A percentile compares a stretch with the other conserved stretches of the same genome.
Conservation (phyloP, 2,797 vertebrate species). For the Poecile montanus region DNA sequence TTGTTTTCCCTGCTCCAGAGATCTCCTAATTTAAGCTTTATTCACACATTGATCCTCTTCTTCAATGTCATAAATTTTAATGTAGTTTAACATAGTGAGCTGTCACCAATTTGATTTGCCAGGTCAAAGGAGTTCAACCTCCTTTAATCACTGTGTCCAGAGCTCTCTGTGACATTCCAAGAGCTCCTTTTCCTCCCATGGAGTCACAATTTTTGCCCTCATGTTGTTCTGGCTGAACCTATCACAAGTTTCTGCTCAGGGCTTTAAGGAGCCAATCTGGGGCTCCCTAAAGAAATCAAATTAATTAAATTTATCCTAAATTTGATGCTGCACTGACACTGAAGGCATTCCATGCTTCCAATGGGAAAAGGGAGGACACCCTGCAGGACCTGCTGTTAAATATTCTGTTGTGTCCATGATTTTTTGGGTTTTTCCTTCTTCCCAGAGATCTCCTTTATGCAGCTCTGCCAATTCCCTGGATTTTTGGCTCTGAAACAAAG, state of each 20-base stretch:
- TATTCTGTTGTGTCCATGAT: neutral
- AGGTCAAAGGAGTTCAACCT: constrained; percentile 62
- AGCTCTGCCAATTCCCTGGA: neutral
- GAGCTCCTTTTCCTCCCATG: neutral
- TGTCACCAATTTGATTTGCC: constrained; percentile 63
- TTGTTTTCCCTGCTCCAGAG: neutral
- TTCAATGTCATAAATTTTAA: constrained; percentile 67
- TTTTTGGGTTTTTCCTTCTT: neutral
- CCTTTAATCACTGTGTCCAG: constrained; percentile 58
- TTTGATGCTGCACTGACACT: neutral
- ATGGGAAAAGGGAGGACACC: neutral
- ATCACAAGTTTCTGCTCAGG: neutral
- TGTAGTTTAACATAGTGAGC: constrained; percentile 62
- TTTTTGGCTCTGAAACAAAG: neutral
- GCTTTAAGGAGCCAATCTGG: neutral
- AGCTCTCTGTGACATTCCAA: constrained; percentile 22
- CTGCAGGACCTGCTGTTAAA: neutral
- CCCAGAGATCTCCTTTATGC: neutral
- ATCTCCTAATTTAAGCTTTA: constrained; percentile 4
- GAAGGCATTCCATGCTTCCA: neutral
- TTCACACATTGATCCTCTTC: constrained; percentile 28
- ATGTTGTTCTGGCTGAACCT: neutral
- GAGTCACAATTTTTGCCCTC: neutral
- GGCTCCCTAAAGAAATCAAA: neutral
- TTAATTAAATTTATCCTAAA: neutral